A percentile compares a stretch with the other conserved stretches of the same genome.
Conservation (phyloP, 2,797 vertebrate genomes). For the Podargus strigoides region DNA sequence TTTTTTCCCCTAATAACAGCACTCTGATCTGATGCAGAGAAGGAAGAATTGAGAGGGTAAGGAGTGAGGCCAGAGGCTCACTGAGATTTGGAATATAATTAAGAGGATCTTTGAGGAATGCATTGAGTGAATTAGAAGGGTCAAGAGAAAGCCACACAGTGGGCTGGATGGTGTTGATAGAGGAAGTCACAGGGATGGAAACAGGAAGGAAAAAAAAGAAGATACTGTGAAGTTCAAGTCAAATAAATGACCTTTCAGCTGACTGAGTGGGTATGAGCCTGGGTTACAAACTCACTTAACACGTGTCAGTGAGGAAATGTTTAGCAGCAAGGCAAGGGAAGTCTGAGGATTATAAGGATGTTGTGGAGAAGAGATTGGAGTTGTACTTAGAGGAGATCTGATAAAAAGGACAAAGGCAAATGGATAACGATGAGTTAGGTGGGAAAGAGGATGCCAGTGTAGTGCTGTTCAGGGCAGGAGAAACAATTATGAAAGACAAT, state of each 20-base stretch:
- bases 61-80: neutral
- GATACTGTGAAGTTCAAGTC: neutral
- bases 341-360: neutral
- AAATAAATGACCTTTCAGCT: neutral
- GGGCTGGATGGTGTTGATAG: neutral
- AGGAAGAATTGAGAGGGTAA: neutral
- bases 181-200: neutral
- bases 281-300: neutral
- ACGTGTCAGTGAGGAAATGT: neutral
- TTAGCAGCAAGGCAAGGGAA: neutral
- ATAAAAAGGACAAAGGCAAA: neutral
- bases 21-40: neutral
- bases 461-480: neutral
- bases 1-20: neutral
- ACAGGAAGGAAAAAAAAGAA: neutral
- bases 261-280: neutral
- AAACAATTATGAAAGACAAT: neutral
- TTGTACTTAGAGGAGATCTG: neutral
- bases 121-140: neutral
- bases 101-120: neutral
- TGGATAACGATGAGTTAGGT: neutral
- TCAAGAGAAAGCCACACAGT: neutral
- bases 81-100: neutral
- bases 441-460: neutral
- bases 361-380: neutral